Conservation (phyloP, 2,113 vertebrate genomes). For the Conger conger region DNA sequence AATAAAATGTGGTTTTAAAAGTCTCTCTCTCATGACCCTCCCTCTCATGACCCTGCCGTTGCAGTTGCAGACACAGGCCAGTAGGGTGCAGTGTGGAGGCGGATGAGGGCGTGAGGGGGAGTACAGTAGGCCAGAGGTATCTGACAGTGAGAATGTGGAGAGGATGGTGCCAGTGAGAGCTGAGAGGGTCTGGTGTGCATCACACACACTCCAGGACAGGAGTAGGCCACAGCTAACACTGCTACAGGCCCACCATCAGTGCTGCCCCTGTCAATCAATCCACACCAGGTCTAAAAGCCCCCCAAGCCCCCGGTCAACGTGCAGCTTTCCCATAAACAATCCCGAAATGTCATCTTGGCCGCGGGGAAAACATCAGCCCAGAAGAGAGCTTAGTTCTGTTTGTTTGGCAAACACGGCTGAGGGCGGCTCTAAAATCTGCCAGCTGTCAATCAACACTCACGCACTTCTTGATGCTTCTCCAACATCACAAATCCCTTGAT, state of each 20-base stretch:
- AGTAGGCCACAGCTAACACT: background rate
- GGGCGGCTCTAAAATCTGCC: background rate
- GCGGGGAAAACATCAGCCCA: background rate
- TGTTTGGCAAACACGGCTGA: background rate
- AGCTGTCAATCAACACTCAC: background rate
- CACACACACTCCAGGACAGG: background rate
- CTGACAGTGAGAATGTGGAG: background rate
- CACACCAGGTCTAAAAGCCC: background rate
- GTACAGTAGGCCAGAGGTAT: constrained; percentile 4
- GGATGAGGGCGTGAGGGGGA: background rate
- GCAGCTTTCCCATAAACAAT: background rate
- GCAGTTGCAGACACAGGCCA: background rate
- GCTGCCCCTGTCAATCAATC: background rate
- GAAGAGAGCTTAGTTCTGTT: background rate
- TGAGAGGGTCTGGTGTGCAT: background rate
- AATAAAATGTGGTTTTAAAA: too few relatives aligned
- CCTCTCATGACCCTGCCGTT: background rate
- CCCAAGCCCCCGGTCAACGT: background rate
- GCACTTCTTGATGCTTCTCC: background rate
- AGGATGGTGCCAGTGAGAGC: background rate
- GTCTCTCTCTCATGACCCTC: background rate
- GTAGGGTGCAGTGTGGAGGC: background rate
- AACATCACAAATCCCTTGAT: background rate
- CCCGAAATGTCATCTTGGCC: background rate
- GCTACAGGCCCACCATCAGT: background rate